Conservation (phyloP, 2,888 invertebrate species). For the Morpho achilles region DNA sequence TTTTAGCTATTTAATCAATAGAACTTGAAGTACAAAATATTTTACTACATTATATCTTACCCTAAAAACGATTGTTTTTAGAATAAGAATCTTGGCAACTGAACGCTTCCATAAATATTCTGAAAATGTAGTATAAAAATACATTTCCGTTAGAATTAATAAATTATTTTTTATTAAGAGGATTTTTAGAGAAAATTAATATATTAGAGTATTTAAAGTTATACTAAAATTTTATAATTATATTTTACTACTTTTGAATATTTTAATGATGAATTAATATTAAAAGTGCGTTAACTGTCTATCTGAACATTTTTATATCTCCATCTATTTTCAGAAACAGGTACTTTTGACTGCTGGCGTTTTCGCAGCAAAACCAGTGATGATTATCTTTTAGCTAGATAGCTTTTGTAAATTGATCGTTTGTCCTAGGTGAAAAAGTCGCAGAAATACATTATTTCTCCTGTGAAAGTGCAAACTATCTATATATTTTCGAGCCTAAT, state of each 20-base stretch:
- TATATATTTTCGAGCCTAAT: constrained; percentile 69
- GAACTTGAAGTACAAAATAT: no score
- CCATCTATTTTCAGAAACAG: constrained; percentile 86
- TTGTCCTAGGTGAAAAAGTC: constrained; percentile 62
- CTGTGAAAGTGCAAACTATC: constrained; percentile 71
- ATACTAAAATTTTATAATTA: background rate
- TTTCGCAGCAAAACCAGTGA: constrained; percentile 82
- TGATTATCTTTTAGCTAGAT: constrained; percentile 80
- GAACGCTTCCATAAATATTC: constrained; percentile 23
- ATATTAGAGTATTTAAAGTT: constrained; percentile 1
- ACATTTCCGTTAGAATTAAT: constrained; percentile 27
- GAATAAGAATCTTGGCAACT: background rate
- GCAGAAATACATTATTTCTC: constrained; percentile 63
- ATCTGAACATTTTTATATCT: constrained; percentile 80
- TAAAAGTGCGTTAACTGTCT: constrained; percentile 50
- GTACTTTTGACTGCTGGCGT: constrained; percentile 82
- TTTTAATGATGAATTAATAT: constrained; percentile 6
- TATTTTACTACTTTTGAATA: background rate
- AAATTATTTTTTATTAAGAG: constrained; percentile 16
- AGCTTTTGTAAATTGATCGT: constrained; percentile 77
- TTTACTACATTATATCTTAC: no score
- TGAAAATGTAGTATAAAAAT: constrained; percentile 18
- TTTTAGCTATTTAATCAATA: no score
- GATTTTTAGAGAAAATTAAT: background rate
- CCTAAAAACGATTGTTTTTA: no score